phyloP scores from a whole-genome alignment of 2,113 vertebrate species.

The Probosciger aterrimus region DNA sequence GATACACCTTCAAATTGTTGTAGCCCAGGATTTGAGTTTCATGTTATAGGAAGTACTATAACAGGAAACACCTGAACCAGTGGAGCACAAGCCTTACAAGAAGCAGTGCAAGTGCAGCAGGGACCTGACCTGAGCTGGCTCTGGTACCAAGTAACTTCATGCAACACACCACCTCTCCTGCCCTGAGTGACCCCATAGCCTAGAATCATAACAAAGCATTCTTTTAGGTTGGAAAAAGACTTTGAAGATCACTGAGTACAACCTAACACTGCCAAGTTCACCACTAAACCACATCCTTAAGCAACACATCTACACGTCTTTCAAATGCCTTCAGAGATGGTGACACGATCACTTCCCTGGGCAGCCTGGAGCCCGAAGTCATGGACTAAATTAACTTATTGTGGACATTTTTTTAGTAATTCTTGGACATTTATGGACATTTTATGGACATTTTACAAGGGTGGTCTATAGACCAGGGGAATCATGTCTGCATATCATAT shows the following conservation, averaged over 20 bases:
- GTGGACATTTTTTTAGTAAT: background rate
- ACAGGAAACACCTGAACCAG: background rate
- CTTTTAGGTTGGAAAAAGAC: background rate
- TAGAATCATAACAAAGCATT: background rate
- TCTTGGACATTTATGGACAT: background rate
- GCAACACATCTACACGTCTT: background rate
- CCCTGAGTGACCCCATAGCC: background rate
- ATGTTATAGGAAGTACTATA: background rate
- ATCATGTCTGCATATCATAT: background rate
- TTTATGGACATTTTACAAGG: background rate
- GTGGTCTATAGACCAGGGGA: background rate
- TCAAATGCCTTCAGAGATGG: background rate
- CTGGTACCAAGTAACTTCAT: background rate
- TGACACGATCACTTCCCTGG: background rate
- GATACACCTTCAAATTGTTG: background rate
- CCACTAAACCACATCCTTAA: background rate
- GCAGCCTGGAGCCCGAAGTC: background rate
- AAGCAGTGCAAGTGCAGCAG: background rate
- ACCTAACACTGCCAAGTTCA: background rate
- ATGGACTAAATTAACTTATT: background rate
- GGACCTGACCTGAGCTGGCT: background rate
- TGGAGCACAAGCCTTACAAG: background rate
- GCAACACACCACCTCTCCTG: background rate
- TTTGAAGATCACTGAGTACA: background rate
- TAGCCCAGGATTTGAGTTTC: background rate